Percentiles rank a stretch among this genome's conserved stretches.
Evolutionary conservation across 2,797 vertebrate genomes (phyloP).

Genomic region (Xenentodon cancila): DNA sequence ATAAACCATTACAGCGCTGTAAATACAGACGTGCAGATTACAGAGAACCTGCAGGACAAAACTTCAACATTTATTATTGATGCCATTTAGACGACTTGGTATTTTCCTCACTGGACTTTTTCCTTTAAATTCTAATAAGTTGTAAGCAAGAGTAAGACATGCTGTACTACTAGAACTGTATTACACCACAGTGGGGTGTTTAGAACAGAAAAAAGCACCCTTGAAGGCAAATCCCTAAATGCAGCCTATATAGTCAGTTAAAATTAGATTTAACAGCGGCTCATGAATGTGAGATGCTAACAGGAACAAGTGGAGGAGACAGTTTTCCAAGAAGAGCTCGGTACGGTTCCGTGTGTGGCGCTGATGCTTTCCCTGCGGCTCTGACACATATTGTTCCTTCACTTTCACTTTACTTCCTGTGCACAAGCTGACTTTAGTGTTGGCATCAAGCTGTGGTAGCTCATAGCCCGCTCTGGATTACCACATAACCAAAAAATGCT

Average conservation of each 20-base stretch:
- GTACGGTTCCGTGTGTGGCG: slow-evolving; percentile 8
- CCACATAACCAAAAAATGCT: background rate
- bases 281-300: background rate
- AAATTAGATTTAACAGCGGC: slow-evolving; percentile 7
- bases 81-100: no score
- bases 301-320: slow-evolving; percentile 11
- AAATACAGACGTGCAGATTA: no score
- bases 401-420: slow-evolving; percentile 23
- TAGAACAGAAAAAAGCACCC: background rate
- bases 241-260: slow-evolving; percentile 5
- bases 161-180: background rate
- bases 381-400: slow-evolving; percentile 29
- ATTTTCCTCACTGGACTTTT: no score
- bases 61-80: no score
- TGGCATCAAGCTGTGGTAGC: background rate
- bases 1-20: no score
- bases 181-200: background rate
- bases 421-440: slow-evolving; percentile 6
- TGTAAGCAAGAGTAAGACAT: background rate
- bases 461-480: background rate
- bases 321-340: slow-evolving; percentile 3
- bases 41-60: no score
- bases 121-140: no score
- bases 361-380: slow-evolving; percentile 16
- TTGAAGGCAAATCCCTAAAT: slow-evolving; percentile 1